Evolutionary conservation across 2,113 vertebrate genomes (phyloP).

Genomic region (Mirounga angustirostris): DNA sequence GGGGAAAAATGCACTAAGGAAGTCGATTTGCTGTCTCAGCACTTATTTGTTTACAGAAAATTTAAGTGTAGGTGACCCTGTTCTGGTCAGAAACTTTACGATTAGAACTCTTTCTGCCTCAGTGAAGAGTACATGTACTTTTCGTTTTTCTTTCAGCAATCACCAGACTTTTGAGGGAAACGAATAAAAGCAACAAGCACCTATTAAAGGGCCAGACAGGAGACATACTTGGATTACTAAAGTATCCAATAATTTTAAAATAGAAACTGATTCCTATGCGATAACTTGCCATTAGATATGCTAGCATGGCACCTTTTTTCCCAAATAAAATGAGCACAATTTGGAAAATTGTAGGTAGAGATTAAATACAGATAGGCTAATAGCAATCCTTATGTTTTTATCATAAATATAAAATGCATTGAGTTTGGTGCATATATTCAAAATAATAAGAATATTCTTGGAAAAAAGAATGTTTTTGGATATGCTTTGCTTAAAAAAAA

Average conservation of each 20-base stretch:
- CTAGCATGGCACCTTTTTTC: conserved; percentile 54
- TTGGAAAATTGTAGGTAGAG: conserved; percentile 14
- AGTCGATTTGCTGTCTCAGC: conserved; percentile 80
- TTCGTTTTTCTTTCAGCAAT: conserved; percentile 61
- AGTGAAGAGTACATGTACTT: conserved; percentile 72
- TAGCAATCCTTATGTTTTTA: not conserved
- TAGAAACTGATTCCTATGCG: conserved; percentile 46
- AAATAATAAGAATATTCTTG: not conserved
- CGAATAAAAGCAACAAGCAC: conserved; percentile 67
- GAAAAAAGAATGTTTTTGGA: not conserved
- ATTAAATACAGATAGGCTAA: conserved; percentile 17
- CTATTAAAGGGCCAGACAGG: conserved; percentile 62
- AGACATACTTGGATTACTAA: conserved; percentile 54
- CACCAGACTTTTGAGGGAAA: conserved; percentile 65
- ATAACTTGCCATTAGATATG: conserved; percentile 60
- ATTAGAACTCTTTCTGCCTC: conserved; percentile 82
- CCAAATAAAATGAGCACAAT: conserved; percentile 44
- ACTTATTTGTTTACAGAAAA: conserved; percentile 81
- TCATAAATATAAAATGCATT: not conserved
- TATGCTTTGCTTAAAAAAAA: not conserved
- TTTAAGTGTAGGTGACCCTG: conserved; percentile 81
- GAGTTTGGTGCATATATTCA: not conserved
- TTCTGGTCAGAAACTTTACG: conserved; percentile 74
- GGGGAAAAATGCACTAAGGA: conserved; percentile 73
- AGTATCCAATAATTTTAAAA: conserved; percentile 67